Base-by-base conservation (phyloP, 2,797 vertebrate genomes). In the Peromyscus aztecus region DNA sequence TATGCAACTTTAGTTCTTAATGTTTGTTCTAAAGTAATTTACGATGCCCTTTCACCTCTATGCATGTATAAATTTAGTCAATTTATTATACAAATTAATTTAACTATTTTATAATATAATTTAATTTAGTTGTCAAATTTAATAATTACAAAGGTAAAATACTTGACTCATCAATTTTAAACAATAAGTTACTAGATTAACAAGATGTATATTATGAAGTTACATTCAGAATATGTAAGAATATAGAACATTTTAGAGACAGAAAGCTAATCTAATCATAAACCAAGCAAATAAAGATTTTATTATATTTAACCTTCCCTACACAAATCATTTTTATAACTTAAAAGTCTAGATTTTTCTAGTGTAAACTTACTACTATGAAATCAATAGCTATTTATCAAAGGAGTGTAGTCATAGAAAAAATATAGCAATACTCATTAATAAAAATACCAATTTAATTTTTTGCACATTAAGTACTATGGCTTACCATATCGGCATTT, bases 401-500 rank as follows among this genome's bases (percentile, higher is more conserved):
- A 94, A 91, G 21, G 3, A 57, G 46, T 59, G 61, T 23, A 78
- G 5, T 29, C n/a, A 80, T 11, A 69, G 24, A 92, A 40, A 95
- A 91, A 86, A 78, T 16, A 77, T 3, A 92, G 8, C 27, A 93
- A 86, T 57, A 84, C 67, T n/a, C 34, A 92, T 59, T 83, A 75
- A 82, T 84, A 95, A 94, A 94, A 94, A 90, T 92, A 90, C 13
- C 6, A 81, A 55, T 31, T 84, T 10, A 78, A 92, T 37, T 69
- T 65, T 78, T 81, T 67, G 10, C 65, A 82, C 40, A 86, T 16
- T 86, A 91, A 93, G 91, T 84, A 92, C 63, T 85, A 73, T 21
- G 52, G 27, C 87, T 96, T 96, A 97, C 90, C 55, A 89, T 89
- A 61, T 97, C 57, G 0, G 46, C 77, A 55, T 57, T 76, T 91